Evolutionary conservation across 2,888 invertebrate genomes (phyloP).

Genomic region (Gortyna flavago): DNA sequence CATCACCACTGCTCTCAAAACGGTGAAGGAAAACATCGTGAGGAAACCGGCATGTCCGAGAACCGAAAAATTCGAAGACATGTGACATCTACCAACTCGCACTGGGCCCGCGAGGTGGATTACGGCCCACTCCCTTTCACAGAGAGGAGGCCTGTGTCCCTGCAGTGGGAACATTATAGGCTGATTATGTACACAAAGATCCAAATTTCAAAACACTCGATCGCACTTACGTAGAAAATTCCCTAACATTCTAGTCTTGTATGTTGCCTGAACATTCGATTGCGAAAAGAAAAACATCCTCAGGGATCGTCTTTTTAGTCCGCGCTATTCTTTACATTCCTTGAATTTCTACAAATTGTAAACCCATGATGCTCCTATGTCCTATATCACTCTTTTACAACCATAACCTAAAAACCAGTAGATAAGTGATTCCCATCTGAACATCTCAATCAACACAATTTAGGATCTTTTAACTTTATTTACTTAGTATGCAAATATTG

Average conservation of each 20-base stretch:
- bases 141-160: too few relatives aligned
- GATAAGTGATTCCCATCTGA: conserved; percentile 28
- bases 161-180: too few relatives aligned
- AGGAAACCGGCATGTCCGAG: too few relatives aligned
- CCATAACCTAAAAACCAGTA: conserved; percentile 13
- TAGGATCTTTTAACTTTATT: conserved; percentile 69
- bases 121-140: too few relatives aligned
- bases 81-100: too few relatives aligned
- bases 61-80: too few relatives aligned
- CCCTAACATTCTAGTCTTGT: background rate
- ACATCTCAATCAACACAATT: conserved; percentile 71
- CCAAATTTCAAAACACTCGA: too few relatives aligned
- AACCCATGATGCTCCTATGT: background rate
- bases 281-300: background rate
- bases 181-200: too few relatives aligned
- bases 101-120: too few relatives aligned
- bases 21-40: too few relatives aligned
- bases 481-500: conserved; percentile 84
- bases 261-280: background rate
- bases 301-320: background rate
- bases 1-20: too few relatives aligned
- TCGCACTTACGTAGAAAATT: too few relatives aligned
- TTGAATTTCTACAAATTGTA: background rate
- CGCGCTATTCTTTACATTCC: background rate
- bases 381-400: background rate